phyloP scores from a whole-genome alignment of 2,888 invertebrate species.

The Drosophila phalerata region DNA sequence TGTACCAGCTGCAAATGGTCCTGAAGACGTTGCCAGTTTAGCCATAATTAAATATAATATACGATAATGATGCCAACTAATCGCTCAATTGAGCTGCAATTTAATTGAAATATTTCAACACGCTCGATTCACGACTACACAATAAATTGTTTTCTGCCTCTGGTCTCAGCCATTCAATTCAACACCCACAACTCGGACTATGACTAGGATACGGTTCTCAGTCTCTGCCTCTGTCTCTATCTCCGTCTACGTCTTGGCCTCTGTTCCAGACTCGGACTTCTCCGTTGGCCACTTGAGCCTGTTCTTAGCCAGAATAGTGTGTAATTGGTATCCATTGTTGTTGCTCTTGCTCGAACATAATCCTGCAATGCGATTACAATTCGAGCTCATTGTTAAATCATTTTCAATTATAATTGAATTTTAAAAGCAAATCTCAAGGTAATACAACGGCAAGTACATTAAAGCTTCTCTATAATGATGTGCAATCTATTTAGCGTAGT shows the following conservation, averaged over 20 bases:
- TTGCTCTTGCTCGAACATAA: constrained; percentile 13
- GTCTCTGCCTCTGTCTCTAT: neutral
- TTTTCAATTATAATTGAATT: constrained; percentile 64
- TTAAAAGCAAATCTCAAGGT: constrained; percentile 22
- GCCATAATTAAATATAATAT: constrained; percentile 38
- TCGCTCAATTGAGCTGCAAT: constrained; percentile 32
- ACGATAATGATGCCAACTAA: constrained; percentile 29
- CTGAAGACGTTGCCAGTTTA: constrained; percentile 28
- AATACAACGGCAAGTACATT: neutral
- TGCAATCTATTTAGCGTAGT: neutral
- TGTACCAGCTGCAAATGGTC: constrained; percentile 1
- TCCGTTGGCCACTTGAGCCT: constrained; percentile 16
- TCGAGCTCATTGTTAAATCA: constrained; percentile 62
- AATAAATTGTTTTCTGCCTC: constrained; percentile 9
- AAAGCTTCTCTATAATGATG: neutral
- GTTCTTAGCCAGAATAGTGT: constrained; percentile 5
- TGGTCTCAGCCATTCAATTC: constrained; percentile 1
- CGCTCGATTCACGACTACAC: neutral
- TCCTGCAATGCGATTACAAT: constrained; percentile 8
- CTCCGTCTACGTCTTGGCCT: neutral
- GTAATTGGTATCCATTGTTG: constrained; percentile 34
- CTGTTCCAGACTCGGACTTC: neutral
- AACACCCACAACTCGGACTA: neutral
- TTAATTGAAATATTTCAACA: constrained; percentile 29
- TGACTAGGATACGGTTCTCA: neutral